Percentiles rank a stretch among this genome's conserved stretches.
These are phyloP conservation scores for Phyllotreta striolata DNA, from an alignment of 2,888 invertebrate species.

Conservation along the genomic window DNA sequence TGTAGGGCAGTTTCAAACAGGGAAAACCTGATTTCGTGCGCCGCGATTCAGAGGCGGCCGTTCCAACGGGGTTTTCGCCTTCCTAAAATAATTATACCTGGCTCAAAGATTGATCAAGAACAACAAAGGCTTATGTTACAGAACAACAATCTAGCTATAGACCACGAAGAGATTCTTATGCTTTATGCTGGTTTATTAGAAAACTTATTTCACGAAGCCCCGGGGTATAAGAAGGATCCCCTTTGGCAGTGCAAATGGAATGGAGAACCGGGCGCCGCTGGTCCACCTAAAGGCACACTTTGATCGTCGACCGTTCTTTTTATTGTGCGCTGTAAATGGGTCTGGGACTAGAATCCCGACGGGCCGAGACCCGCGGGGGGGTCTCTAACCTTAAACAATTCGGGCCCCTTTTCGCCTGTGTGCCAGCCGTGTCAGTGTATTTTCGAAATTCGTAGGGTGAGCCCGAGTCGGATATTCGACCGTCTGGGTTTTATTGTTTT, in stretches of 20 bases:
- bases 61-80: neutral
- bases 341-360: constrained; percentile 52
- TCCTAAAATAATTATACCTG: neutral
- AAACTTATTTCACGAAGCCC: too few species aligned
- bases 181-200: too few species aligned
- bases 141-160: too few species aligned
- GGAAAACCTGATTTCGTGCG: constrained; percentile 45
- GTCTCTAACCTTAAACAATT: constrained; percentile 50
- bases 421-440: constrained; percentile 40
- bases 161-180: too few species aligned
- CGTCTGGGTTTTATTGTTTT: constrained; percentile 24
- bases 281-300: constrained; percentile 36
- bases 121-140: too few species aligned
- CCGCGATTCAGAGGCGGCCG: constrained; percentile 37
- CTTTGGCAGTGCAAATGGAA: neutral
- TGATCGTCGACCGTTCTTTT: constrained; percentile 53
- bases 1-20: constrained; percentile 49
- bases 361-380: constrained; percentile 39
- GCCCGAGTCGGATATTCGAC: constrained; percentile 21
- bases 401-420: constrained; percentile 45
- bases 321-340: constrained; percentile 55
- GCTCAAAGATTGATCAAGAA: too few species aligned
- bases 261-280: constrained; percentile 32
- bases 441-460: constrained; percentile 48
- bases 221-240: neutral